Evolutionary conservation across 2,888 invertebrate species (phyloP).

Genomic region (Trisateles emortualis): DNA sequence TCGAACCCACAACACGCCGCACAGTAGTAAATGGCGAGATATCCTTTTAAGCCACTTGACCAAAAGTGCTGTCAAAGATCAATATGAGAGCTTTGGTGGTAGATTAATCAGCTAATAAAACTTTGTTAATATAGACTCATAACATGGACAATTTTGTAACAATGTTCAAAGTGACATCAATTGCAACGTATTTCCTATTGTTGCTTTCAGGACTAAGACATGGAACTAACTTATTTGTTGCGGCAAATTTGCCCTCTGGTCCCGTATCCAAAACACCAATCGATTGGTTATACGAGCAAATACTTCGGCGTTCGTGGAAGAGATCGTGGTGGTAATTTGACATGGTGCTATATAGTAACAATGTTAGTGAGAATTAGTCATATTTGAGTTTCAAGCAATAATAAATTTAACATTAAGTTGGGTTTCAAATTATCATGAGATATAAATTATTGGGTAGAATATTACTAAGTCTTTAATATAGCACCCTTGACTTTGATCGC

Average conservation of each 20-base stretch:
- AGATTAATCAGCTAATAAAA: background rate
- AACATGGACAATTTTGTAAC: background rate
- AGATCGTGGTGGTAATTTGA: slow-evolving; percentile 8
- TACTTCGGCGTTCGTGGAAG: slow-evolving; percentile 5
- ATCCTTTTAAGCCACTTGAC: no score
- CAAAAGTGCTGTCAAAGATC: no score
- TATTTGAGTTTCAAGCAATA: background rate
- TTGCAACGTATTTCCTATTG: slow-evolving; percentile 15
- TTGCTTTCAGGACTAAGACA: slow-evolving; percentile 9
- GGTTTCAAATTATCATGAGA: no score
- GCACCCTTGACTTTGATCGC: no score
- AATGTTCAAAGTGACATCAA: background rate
- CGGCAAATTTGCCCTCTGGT: slow-evolving; percentile 5
- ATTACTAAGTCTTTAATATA: no score
- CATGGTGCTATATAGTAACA: background rate
- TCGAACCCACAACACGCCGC: no score
- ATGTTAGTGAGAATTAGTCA: background rate
- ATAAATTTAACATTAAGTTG: no score
- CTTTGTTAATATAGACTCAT: background rate
- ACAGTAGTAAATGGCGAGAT: no score
- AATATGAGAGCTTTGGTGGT: no score
- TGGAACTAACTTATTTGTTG: slow-evolving; percentile 16
- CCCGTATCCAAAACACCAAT: slow-evolving; percentile 8
- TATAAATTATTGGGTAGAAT: no score
- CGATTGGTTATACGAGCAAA: slow-evolving; percentile 18